Percentiles rank a stretch among this genome's conserved stretches.
Conservation (phyloP, 2,797 vertebrate species). For the Silurus aristotelis region DNA sequence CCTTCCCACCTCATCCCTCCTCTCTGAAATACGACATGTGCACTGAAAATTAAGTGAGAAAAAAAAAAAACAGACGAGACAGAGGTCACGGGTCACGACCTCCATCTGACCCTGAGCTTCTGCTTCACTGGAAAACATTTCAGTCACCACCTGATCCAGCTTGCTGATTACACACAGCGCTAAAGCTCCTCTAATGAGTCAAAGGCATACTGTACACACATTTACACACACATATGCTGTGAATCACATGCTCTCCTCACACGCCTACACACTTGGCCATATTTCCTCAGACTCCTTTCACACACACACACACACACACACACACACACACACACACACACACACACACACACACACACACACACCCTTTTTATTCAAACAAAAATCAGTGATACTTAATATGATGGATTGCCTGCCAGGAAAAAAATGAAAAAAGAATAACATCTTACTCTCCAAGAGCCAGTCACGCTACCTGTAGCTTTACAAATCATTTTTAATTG, state of each 20-base stretch:
- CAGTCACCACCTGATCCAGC: constrained; percentile 21
- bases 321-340: not conserved
- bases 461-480: constrained; percentile 42
- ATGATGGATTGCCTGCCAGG: constrained; percentile 49
- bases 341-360: not conserved
- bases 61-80: not conserved
- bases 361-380: not conserved
- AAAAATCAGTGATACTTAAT: constrained; percentile 39
- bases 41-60: not conserved
- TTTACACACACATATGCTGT: not conserved
- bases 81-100: constrained; percentile 29
- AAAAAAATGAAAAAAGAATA: constrained; percentile 22
- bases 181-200: constrained; percentile 23
- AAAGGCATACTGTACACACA: constrained; percentile 27
- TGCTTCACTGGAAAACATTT: constrained; percentile 20
- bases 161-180: constrained; percentile 15
- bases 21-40: constrained; percentile 30
- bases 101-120: constrained; percentile 31
- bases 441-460: constrained; percentile 33
- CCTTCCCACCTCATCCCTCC: constrained; percentile 25
- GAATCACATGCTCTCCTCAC: constrained; percentile 16
- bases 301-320: not conserved
- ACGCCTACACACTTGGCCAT: constrained; percentile 26
- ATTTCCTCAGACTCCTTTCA: constrained; percentile 15
- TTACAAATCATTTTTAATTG: constrained; percentile 62